Evolutionary conservation across 2,888 invertebrate species (phyloP), one percentile per base, ranked within the genome.

Genomic region (Steinernema hermaphroditum): DNA sequence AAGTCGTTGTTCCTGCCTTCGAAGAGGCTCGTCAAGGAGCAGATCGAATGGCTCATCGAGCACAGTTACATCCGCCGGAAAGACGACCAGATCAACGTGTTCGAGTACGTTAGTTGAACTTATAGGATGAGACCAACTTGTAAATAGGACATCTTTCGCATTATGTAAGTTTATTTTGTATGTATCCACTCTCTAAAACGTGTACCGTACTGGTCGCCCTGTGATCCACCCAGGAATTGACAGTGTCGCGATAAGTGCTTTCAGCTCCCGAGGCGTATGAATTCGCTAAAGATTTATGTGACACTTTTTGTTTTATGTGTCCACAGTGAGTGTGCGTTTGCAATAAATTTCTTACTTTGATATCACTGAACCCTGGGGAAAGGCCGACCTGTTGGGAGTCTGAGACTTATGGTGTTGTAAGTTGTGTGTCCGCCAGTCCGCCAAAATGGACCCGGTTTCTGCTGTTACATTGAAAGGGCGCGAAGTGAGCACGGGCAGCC

Each of bases 1-100:
- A 96, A 96, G 89, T 96, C 96, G 87, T 96, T 98, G 96, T 99
- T 98, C 90, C 90, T 97, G 86, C 98, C 98, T 32, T 94, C 95
- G 77, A 96, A 96, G 89, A 96, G 97, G 89, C 94, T 98, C 93
- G 97, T 99, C 83, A 98, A 99, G 89, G 97, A 98, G 89, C 97
- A 98, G 89, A 91, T 98, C 71, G 98, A 98, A 88, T 98, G 97
- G 97, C 91, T 99, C 57, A 97, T 98, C 79, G 97, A 99, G 89
- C 94, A 98, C 74, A 79, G 83, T 44, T 84, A 78, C 72, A 80
- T 84, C 71, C 76, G 77, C 14, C 78, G 84, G 14, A 73, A 78
- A 22, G 43, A 71, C 1, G 77, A 77, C 29, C 85, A 84, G 71
- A 81, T 83, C 72, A 81, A 81, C 70, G 80, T 75, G 9, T 85